These are phyloP conservation scores for Drosophila sordidapex DNA, from an alignment of 2,888 invertebrate genomes.

Conservation along the genomic window DNA sequence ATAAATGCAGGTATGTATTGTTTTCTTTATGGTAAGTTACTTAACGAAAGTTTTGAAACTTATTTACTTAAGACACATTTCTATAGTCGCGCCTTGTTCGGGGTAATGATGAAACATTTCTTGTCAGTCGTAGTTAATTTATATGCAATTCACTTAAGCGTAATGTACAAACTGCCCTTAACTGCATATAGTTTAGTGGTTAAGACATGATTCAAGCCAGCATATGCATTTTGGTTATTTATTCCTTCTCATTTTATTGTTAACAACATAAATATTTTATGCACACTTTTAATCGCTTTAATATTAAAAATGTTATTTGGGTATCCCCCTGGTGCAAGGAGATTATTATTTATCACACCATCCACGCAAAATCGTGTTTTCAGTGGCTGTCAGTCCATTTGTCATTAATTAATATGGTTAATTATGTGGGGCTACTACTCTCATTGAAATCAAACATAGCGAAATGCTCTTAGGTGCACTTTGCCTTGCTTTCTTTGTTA, in stretches of 20 bases:
- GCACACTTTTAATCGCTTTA: neutral
- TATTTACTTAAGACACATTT: neutral
- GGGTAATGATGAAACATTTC: neutral
- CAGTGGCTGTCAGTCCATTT: slow-evolving; percentile 18
- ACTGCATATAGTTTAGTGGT: neutral
- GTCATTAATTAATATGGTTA: slow-evolving; percentile 34
- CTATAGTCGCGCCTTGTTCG: neutral
- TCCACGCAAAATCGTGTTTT: slow-evolving; percentile 12
- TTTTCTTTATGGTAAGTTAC: neutral
- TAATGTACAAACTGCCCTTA: neutral
- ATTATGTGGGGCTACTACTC: slow-evolving; percentile 21
- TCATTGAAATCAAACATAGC: slow-evolving; percentile 19
- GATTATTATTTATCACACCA: slow-evolving; percentile 17
- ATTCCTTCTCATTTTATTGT: too few species aligned
- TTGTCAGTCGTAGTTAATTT: neutral
- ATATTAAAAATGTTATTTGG: neutral
- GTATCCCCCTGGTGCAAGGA: neutral
- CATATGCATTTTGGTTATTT: neutral
- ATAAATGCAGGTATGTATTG: neutral
- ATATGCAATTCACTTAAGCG: neutral
- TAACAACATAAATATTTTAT: neutral
- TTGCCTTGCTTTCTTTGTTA: slow-evolving; percentile 11
- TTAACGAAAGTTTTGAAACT: neutral
- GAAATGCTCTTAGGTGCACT: slow-evolving; percentile 11
- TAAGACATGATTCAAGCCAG: too few species aligned